Base-by-base conservation (phyloP, 2,888 invertebrate species). In the Nysson spinosus region DNA sequence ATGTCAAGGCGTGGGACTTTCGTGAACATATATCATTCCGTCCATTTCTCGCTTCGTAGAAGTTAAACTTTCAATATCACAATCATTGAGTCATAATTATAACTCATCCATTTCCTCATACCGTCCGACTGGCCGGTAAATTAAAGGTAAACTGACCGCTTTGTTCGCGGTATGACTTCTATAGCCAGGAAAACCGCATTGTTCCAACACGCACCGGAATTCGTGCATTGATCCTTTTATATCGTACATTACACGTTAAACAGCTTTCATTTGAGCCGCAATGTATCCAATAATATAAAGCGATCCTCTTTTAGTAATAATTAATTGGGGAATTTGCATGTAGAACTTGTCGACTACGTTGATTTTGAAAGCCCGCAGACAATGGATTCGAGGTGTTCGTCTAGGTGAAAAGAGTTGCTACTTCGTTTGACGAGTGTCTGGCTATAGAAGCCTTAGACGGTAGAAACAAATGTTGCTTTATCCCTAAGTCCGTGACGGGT, bases 21-120 rank as follows among this genome's bases (percentile, higher is more conserved):
- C 44, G 51, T 52, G 52, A 52, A 44, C 66, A 54, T 49, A 55
- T 64, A 35, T 30, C 30, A 50, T 26, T 14, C 44, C 44, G 35
- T 42, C 44, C 22, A 49, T 34, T 50, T 34, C 65, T 49, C 57
- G 46, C 17, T 49, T 32, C 44, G 44, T 50, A 32, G 66, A 46
- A 50, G 60, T 66, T n/a, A n/a, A n/a, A n/a, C n/a, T n/a, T 67
- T 30, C 4, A 65, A 68, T 55, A 66, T 68, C 55, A 55, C 60
- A 50, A 55, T 65, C 60, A 26, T 65, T 68, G 66, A 60, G 46
- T 66, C 68, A 57, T 51, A 67, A 69, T 69, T 46, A 26, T 34
- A 34, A 44, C 17, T 32, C 14, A 39, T 28, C 30, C 30, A 19
- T 37, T 51, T 30, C 37, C 30, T 43, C 22, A 40, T 12, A 14